These are phyloP conservation scores for Hypsopygia costalis DNA, from an alignment of 2,888 invertebrate genomes.

Conservation along the genomic window DNA sequence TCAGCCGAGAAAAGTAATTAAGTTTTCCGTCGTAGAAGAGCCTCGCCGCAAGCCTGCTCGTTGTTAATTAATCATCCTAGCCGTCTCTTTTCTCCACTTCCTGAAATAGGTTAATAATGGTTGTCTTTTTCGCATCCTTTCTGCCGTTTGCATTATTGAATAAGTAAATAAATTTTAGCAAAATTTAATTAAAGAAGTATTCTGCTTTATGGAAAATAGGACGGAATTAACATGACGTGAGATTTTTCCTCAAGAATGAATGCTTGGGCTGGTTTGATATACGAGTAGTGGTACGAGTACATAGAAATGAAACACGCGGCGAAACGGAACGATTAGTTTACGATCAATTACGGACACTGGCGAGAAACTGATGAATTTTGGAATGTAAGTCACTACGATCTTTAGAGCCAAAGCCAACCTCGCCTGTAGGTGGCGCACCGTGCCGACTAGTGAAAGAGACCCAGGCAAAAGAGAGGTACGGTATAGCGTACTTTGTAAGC, in stretches of 20 bases:
- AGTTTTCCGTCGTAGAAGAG: conserved; percentile 54
- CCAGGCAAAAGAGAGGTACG: no score
- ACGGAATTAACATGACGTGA: neutral
- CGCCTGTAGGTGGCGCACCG: no score
- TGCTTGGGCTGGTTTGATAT: neutral
- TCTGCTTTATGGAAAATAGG: conserved; percentile 7
- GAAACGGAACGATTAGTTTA: neutral
- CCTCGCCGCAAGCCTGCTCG: conserved; percentile 54
- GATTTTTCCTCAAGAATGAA: conserved; percentile 1
- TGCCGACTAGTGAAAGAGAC: no score
- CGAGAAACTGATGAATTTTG: conserved; percentile 3
- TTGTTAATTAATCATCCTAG: conserved; percentile 67
- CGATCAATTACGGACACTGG: neutral
- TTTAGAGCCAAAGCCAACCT: no score
- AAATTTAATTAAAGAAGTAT: conserved; percentile 21
- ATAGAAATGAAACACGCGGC: neutral
- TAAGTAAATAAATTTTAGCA: conserved; percentile 46
- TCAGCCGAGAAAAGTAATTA: conserved; percentile 69
- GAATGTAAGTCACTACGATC: no score
- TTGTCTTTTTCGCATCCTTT: conserved; percentile 60
- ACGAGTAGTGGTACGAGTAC: no score
- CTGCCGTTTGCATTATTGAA: conserved; percentile 55
- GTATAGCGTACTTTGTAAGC: no score
- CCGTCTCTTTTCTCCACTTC: conserved; percentile 54
- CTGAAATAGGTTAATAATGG: conserved; percentile 64